phyloP scores from a whole-genome alignment of 1,140 invertebrate species.

The Aporrectodea caliginosa region DNA sequence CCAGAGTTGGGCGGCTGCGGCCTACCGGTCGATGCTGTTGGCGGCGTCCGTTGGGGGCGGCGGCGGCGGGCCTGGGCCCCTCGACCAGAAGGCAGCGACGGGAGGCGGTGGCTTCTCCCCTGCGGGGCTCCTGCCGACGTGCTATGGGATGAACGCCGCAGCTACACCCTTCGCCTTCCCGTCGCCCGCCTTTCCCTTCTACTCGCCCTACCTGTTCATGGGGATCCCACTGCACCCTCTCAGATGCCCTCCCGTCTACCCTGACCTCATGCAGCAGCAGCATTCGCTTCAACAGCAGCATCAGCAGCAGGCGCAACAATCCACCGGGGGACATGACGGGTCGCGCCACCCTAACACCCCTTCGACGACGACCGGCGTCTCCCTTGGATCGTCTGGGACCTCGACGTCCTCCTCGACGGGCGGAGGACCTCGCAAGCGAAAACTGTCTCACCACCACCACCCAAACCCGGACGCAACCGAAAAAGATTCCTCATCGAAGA shows the following conservation, averaged over 20 bases:
- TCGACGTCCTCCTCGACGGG: neutral
- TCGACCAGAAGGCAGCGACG: too few relatives aligned
- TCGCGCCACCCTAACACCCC: neutral
- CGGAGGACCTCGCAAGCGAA: neutral
- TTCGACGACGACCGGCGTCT: neutral
- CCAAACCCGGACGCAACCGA: too few relatives aligned
- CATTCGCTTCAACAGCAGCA: neutral
- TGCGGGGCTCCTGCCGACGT: neutral
- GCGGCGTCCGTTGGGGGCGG: neutral
- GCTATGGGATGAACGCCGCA: neutral
- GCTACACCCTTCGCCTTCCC: too few relatives aligned
- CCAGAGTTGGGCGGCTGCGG: neutral
- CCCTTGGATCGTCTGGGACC: neutral
- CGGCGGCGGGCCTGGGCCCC: too few relatives aligned
- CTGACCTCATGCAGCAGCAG: neutral
- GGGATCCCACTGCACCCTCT: neutral
- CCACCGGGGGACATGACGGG: neutral
- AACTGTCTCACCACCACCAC: neutral
- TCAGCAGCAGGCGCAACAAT: neutral
- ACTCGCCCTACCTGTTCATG: neutral
- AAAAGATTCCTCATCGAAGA: neutral
- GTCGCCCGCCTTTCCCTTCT: neutral
- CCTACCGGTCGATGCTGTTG: neutral
- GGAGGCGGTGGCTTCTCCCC: too few relatives aligned
- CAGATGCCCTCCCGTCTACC: neutral